Evolutionary conservation across 1,140 invertebrate genomes (phyloP).

Genomic region (Cyclargus thomasi): DNA sequence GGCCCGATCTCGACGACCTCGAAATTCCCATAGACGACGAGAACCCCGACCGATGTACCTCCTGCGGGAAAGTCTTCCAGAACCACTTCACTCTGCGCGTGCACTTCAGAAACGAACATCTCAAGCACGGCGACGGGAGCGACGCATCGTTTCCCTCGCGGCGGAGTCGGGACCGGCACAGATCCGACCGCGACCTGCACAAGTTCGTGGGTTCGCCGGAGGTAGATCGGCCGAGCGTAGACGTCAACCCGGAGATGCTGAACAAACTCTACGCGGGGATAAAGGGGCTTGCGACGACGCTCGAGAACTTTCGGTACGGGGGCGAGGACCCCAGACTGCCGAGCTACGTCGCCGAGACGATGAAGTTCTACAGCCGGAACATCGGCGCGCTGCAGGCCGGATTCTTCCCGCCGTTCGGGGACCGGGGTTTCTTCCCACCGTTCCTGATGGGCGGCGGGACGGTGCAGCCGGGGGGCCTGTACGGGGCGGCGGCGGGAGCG

Average conservation of each 20-base stretch:
- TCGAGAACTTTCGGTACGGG: slow-evolving; percentile 67
- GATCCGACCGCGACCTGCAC: slow-evolving; percentile 92
- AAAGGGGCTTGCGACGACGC: slow-evolving; percentile 70
- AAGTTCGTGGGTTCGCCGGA: slow-evolving; percentile 81
- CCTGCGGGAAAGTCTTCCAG: slow-evolving; percentile 94
- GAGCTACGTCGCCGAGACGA: slow-evolving; percentile 68
- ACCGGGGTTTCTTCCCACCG: slow-evolving; percentile 61
- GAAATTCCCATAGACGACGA: slow-evolving; percentile 86
- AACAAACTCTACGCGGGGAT: slow-evolving; percentile 87
- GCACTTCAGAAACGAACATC: slow-evolving; percentile 94
- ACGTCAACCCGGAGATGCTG: slow-evolving; percentile 85
- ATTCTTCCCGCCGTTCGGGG: slow-evolving; percentile 53
- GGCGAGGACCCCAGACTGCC: slow-evolving; percentile 61
- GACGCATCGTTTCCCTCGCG: slow-evolving; percentile 95
- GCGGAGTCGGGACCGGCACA: slow-evolving; percentile 92
- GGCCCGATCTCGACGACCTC: slow-evolving; percentile 80
- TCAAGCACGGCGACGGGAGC: slow-evolving; percentile 93
- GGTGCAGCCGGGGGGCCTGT: slow-evolving; percentile 44
- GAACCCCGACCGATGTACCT: slow-evolving; percentile 89
- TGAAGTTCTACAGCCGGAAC: slow-evolving; percentile 71
- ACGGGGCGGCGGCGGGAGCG: slow-evolving; percentile 57
- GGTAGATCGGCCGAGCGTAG: slow-evolving; percentile 76
- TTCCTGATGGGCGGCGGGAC: slow-evolving; percentile 63
- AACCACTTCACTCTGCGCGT: slow-evolving; percentile 94
- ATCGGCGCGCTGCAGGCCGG: slow-evolving; percentile 58